These are phyloP conservation scores for Hyposmocoma kahamanoa DNA, from an alignment of 1,140 invertebrate species.

Conservation along the genomic window DNA sequence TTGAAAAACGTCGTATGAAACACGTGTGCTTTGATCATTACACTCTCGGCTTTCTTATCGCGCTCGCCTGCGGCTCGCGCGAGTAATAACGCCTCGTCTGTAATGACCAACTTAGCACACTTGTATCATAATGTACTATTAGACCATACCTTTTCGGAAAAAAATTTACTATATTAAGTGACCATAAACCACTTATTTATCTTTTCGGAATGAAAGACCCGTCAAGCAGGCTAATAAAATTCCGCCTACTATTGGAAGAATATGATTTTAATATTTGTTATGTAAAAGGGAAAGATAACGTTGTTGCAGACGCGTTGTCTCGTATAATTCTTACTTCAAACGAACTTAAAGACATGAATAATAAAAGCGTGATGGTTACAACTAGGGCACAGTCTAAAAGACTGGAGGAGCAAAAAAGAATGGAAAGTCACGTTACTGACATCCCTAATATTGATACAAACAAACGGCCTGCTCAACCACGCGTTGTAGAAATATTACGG, in stretches of 20 bases:
- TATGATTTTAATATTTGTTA: slow-evolving; percentile 42
- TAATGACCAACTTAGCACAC: no score
- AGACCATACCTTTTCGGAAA: slow-evolving; percentile 41
- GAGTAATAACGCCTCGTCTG: no score
- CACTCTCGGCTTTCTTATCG: no score
- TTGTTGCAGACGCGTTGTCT: slow-evolving; percentile 9
- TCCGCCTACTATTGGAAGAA: slow-evolving; percentile 34
- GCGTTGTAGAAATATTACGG: slow-evolving; percentile 4
- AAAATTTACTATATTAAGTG: slow-evolving; percentile 45
- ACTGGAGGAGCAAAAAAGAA: not conserved
- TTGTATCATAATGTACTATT: no score
- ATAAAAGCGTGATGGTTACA: slow-evolving; percentile 1
- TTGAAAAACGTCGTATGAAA: no score
- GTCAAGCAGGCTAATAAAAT: slow-evolving; percentile 33
- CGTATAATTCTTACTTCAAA: slow-evolving; percentile 4
- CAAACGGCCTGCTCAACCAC: slow-evolving; percentile 6
- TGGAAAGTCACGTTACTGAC: no score
- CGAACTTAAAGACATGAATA: slow-evolving; percentile 3
- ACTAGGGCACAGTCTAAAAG: not conserved
- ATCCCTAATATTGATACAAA: not conserved
- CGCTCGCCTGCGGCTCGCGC: no score
- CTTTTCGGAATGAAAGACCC: slow-evolving; percentile 39
- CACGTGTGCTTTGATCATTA: no score
- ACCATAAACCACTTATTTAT: slow-evolving; percentile 48
- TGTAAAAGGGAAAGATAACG: slow-evolving; percentile 11